Evolutionary conservation across 2,113 vertebrate genomes (phyloP).

Genomic region (Smithornis capensis): DNA sequence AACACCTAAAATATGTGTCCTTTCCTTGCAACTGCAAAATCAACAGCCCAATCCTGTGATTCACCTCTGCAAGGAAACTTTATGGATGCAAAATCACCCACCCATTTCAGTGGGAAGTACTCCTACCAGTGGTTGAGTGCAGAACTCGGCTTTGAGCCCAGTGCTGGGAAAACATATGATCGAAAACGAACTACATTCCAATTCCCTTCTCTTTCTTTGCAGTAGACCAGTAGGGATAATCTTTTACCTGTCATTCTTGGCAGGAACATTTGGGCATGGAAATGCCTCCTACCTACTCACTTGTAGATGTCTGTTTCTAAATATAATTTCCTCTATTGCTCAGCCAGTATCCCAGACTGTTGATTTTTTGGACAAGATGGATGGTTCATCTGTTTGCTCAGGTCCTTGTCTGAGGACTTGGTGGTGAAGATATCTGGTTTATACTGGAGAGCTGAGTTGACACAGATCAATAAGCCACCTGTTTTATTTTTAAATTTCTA

Average conservation of each 20-base stretch:
- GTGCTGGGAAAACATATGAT: not conserved
- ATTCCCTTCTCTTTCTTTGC: not conserved
- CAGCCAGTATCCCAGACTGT: not conserved
- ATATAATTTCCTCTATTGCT: not conserved
- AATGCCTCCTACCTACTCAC: not conserved
- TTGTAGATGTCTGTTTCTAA: not conserved
- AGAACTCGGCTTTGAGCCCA: not conserved
- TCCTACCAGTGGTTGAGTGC: not conserved
- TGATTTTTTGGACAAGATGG: not conserved
- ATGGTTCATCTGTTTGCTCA: not conserved
- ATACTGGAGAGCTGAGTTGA: not conserved
- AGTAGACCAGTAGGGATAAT: not conserved
- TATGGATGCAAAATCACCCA: not conserved
- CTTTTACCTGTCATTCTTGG: not conserved
- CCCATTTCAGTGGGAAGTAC: not conserved
- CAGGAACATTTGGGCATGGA: not conserved
- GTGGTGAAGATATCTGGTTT: not conserved
- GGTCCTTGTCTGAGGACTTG: not conserved
- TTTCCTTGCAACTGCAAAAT: not conserved
- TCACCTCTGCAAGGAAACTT: not conserved
- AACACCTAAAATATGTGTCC: not conserved
- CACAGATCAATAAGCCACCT: not conserved
- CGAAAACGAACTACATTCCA: not conserved
- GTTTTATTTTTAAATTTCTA: slow-evolving; percentile 23
- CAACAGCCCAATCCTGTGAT: not conserved